Percentiles rank a stretch among this genome's conserved stretches.
phyloP scores from a whole-genome alignment of 53 echinoderm and acorn worm genomes.

The Holothuria leucospilota region DNA sequence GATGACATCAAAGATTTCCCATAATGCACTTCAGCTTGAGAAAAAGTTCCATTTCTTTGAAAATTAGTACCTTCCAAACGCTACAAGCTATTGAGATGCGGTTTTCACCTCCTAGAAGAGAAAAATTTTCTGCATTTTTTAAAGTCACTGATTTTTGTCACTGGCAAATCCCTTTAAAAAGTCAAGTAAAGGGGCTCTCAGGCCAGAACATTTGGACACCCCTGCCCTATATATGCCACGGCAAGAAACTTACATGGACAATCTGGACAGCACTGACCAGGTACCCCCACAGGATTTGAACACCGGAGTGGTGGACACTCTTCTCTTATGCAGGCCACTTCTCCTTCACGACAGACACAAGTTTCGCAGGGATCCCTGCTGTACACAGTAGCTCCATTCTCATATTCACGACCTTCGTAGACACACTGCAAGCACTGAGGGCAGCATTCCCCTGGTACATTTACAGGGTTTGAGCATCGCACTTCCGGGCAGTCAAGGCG shows the following conservation, averaged over 20 bases:
- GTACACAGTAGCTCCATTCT: slow-evolving; percentile 19
- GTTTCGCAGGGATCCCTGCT: slow-evolving; percentile 84
- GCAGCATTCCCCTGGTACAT: slow-evolving; percentile 64
- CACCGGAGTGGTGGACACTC: slow-evolving; percentile 52
- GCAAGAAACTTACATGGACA: slow-evolving; percentile 7
- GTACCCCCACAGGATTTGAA: background rate
- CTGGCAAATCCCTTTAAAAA: too few species aligned
- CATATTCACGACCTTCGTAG: slow-evolving; percentile 2
- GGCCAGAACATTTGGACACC: too few species aligned
- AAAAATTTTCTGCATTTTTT: too few species aligned
- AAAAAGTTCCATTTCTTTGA: too few species aligned
- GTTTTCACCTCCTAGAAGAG: too few species aligned
- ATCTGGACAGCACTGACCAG: slow-evolving; percentile 16
- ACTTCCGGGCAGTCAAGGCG: background rate
- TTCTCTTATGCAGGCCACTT: slow-evolving; percentile 75
- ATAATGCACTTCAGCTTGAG: too few species aligned
- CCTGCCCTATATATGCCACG: too few species aligned
- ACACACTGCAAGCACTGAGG: slow-evolving; percentile 30
- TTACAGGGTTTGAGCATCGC: slow-evolving; percentile 38
- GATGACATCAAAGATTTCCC: too few species aligned
- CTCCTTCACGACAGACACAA: slow-evolving; percentile 56
- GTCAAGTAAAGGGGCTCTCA: too few species aligned
- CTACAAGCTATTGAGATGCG: too few species aligned
- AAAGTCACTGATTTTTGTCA: too few species aligned
- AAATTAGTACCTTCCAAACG: too few species aligned